Conservation (phyloP, 2,888 invertebrate genomes). For the Tiliacea citrago region DNA sequence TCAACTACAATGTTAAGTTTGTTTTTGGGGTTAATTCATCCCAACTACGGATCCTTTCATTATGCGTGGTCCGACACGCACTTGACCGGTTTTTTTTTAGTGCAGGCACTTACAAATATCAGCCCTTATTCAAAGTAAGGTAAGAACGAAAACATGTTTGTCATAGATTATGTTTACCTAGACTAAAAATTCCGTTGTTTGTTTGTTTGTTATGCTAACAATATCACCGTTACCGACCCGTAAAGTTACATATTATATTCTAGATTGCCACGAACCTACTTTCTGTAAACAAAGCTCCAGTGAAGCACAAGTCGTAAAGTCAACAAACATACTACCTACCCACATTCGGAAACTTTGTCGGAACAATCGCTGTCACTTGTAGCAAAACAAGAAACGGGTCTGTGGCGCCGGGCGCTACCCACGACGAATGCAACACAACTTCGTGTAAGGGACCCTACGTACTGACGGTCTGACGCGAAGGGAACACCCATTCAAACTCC, state of each 20-base stretch:
- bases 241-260: conserved; percentile 6
- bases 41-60: too few relatives aligned
- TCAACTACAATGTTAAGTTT: too few relatives aligned
- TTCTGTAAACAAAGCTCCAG: conserved; percentile 4
- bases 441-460: conserved; percentile 55
- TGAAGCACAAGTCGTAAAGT: conserved; percentile 24
- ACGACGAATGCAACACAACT: conserved; percentile 67
- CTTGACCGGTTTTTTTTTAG: neutral
- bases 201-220: conserved; percentile 10
- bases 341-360: conserved; percentile 47
- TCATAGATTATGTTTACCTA: neutral
- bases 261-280: conserved; percentile 6
- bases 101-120: neutral
- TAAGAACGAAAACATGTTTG: neutral
- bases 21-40: too few relatives aligned
- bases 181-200: neutral
- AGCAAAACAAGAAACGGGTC: conserved; percentile 56
- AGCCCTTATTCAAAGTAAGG: neutral
- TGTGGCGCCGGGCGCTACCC: conserved; percentile 74
- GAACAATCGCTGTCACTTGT: conserved; percentile 58
- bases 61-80: too few relatives aligned
- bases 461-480: conserved; percentile 41
- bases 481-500: conserved; percentile 67
- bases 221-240: neutral
- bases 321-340: conserved; percentile 38